Base-by-base conservation (phyloP, 2,797 vertebrate species). In the Philypnodon macrostomus region DNA sequence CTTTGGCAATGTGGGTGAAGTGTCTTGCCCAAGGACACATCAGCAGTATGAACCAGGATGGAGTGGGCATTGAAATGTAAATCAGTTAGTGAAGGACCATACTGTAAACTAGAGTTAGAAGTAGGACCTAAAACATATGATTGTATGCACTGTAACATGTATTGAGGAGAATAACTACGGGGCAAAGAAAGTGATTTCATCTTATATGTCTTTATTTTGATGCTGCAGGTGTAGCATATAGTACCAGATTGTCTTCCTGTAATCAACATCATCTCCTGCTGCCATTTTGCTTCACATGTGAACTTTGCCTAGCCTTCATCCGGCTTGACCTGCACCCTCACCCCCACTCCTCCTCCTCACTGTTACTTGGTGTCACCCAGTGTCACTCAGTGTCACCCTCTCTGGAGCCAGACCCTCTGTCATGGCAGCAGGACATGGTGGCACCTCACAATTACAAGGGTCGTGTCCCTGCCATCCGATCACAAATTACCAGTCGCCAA, bases 391-490 rank as follows among this genome's bases (percentile, higher is more conserved):
- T 32, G 42, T 46, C 42, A 46, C 44, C 24, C 27, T 21, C 35
- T 48, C 44, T 11, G 8, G 44, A 71, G 74, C 63, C 82, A 77
- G 83, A 53, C 65, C 65, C 62, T 83, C 70, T 72, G 74, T 53
- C 53, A 69, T 70, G 75, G 76, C 79, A 86, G 81, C 78, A 81
- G 80, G 80, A 73, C 52, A 67, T 73, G 77, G 68, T 79, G 60
- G 77, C 83, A 75, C 73, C 75, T 84, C 16, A 5, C 74, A 85
- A 80, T 88, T 80, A 84, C 65, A 59, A 63, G 73, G 81, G 81
- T 67, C 70, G 65, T 79, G 86, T 73, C 75, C 71, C 66, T 7
- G 73, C 73, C 77, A 78, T 70, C 84, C 77, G 36, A 81, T 83
- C 69, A 65, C 69, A 81, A 76, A 81, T 83, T 84, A 82, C 72